phyloP scores from a whole-genome alignment of 2,888 invertebrate species.

The Drosophila tripunctata region DNA sequence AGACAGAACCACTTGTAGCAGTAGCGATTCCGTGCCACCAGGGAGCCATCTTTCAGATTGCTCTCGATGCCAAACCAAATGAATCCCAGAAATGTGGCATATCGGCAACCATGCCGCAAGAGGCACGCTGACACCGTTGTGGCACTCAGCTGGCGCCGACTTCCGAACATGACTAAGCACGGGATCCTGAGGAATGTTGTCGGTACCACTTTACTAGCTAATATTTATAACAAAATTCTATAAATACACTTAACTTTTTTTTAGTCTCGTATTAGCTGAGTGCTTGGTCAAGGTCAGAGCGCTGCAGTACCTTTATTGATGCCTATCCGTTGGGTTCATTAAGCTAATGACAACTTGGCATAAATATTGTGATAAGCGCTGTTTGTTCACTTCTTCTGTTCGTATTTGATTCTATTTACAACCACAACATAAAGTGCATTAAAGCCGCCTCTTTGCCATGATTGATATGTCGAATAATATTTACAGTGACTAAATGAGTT shows the following conservation, averaged over 20 bases:
- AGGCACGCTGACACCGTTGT: conserved; percentile 40
- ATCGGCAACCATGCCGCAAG: conserved; percentile 36
- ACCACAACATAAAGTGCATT: background rate
- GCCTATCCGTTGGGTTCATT: conserved; percentile 48
- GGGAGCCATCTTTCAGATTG: conserved; percentile 23
- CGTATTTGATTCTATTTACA: too few relatives aligned
- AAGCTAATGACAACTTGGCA: conserved; percentile 39
- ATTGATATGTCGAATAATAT: conserved; percentile 27
- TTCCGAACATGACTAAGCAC: conserved; percentile 58
- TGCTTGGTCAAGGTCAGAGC: conserved; percentile 39
- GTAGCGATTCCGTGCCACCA: conserved; percentile 37
- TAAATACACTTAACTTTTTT: background rate
- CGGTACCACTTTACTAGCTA: background rate
- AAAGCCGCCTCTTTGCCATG: background rate
- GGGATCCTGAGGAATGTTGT: conserved; percentile 11
- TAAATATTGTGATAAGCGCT: conserved; percentile 18
- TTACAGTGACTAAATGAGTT: conserved; percentile 9
- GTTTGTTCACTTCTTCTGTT: background rate
- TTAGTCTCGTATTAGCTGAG: conserved; percentile 35
- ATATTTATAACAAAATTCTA: conserved; percentile 33
- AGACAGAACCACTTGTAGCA: conserved; percentile 56
- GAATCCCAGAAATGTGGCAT: conserved; percentile 52
- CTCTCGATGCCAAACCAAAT: conserved; percentile 41
- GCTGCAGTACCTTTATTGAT: conserved; percentile 6
- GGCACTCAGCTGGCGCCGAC: conserved; percentile 26